Evolutionary conservation across 2,113 vertebrate species (phyloP).

Genomic region (Perca flavescens): DNA sequence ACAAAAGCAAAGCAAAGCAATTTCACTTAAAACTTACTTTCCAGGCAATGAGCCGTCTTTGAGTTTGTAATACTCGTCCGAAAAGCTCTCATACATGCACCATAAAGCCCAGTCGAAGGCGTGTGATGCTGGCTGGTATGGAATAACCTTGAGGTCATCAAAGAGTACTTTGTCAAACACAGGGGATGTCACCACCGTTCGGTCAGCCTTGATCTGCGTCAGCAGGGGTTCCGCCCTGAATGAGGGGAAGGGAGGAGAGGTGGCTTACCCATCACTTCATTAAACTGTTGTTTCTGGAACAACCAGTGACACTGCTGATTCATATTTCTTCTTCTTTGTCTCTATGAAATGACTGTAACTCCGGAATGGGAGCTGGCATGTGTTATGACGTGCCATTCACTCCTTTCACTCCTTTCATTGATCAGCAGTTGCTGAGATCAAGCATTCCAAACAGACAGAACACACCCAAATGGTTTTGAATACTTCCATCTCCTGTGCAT

Average conservation of each 20-base stretch:
- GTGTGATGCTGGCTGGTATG: conserved; percentile 46
- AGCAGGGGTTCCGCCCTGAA: conserved; percentile 81
- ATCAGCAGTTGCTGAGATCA: no score
- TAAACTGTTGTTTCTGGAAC: background rate
- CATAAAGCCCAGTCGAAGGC: conserved; percentile 83
- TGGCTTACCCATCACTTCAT: background rate
- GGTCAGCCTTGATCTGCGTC: conserved; percentile 77
- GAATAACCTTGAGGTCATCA: conserved; percentile 67
- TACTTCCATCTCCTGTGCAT: background rate
- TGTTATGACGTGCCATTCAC: background rate
- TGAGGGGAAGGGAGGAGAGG: background rate
- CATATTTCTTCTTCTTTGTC: background rate
- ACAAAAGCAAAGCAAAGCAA: no score
- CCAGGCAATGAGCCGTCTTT: conserved; percentile 75
- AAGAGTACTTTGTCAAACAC: conserved; percentile 80
- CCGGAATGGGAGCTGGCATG: background rate
- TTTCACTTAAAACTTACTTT: conserved; percentile 71
- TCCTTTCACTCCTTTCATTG: fast-evolving
- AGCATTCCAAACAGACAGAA: no score
- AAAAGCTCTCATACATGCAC: conserved; percentile 81
- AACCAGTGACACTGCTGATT: background rate
- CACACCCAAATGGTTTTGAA: background rate
- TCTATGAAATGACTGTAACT: background rate
- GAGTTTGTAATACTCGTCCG: conserved; percentile 72
- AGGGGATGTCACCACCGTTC: conserved; percentile 76